These are phyloP conservation scores for Endotricha flammealis DNA, from an alignment of 2,888 invertebrate genomes.

Conservation along the genomic window DNA sequence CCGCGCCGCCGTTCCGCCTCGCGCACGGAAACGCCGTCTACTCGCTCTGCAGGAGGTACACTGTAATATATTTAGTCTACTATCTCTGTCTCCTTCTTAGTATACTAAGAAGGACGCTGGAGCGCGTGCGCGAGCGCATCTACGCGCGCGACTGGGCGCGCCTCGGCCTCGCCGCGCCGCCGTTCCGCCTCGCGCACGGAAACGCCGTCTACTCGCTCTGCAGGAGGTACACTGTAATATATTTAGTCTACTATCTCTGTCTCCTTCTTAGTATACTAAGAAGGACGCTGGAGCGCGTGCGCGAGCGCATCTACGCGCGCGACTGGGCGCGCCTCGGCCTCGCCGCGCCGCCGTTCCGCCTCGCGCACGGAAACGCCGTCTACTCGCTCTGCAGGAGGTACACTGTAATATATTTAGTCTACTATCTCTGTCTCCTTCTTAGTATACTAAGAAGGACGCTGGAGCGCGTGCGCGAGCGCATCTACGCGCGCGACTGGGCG, in stretches of 20 bases:
- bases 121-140: constrained; percentile 91
- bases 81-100: too few species aligned
- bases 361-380: constrained; percentile 91
- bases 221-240: too few species aligned
- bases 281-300: constrained; percentile 90
- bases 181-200: constrained; percentile 90
- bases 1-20: constrained; percentile 87
- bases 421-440: too few species aligned
- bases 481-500: constrained; percentile 94
- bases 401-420: too few species aligned
- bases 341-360: constrained; percentile 86
- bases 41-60: constrained; percentile 86
- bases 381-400: constrained; percentile 89
- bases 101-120: too few species aligned
- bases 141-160: constrained; percentile 95
- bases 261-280: too few species aligned
- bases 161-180: constrained; percentile 84
- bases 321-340: constrained; percentile 93
- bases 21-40: constrained; percentile 93
- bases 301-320: constrained; percentile 92
- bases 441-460: too few species aligned
- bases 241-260: too few species aligned
- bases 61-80: too few species aligned
- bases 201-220: constrained; percentile 93
- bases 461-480: constrained; percentile 91